A percentile compares a stretch with the other conserved stretches of the same genome.
Evolutionary conservation across 2,113 vertebrate species (phyloP).

Genomic region (Motacilla alba): DNA sequence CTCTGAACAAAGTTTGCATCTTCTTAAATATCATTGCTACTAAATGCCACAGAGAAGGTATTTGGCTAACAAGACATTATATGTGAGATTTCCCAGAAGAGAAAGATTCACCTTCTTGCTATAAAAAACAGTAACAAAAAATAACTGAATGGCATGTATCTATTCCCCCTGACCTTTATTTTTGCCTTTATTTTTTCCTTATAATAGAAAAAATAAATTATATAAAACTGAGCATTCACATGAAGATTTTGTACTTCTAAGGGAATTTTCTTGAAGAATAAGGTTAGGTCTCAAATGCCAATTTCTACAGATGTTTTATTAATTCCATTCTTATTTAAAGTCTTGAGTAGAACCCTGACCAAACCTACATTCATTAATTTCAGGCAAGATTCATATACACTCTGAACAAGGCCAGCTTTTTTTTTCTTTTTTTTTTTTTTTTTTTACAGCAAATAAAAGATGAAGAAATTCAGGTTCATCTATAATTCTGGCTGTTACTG

Average conservation of each 20-base stretch:
- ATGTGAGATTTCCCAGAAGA: background rate
- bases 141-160: background rate
- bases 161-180: background rate
- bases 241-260: background rate
- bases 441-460: background rate
- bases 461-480: background rate
- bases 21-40: background rate
- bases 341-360: background rate
- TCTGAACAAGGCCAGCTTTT: background rate
- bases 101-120: background rate
- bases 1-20: background rate
- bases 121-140: background rate
- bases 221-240: background rate
- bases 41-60: background rate
- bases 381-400: background rate
- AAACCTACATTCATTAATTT: background rate
- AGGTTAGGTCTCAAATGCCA: background rate
- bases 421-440: background rate
- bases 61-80: background rate
- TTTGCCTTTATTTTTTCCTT: conserved; percentile 42
- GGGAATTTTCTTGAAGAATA: background rate
- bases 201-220: conserved; percentile 24
- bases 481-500: background rate
- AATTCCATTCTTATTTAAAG: background rate
- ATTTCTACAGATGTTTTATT: background rate